Evolutionary conservation across 1,140 invertebrate species (phyloP).

Genomic region (Solen grandis): DNA sequence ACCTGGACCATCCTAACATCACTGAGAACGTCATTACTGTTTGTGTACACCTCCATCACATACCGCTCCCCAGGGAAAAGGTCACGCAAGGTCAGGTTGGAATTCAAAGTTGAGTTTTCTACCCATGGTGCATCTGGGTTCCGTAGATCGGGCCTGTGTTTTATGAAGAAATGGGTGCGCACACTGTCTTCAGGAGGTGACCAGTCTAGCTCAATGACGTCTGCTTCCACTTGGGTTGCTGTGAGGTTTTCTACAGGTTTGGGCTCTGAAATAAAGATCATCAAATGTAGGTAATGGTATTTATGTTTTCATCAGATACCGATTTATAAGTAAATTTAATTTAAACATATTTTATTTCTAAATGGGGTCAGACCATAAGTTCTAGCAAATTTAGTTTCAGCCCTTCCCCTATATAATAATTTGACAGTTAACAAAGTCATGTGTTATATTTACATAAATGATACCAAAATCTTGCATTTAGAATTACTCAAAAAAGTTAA

Average conservation of each 20-base stretch:
- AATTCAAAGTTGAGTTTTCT: conserved; percentile 38
- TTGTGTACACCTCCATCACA: conserved; percentile 47
- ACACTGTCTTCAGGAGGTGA: conserved; percentile 13
- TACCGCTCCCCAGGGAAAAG: conserved; percentile 49
- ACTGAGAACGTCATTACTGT: conserved; percentile 23
- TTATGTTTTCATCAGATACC: no score
- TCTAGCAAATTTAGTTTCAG: background rate
- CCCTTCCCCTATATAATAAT: background rate
- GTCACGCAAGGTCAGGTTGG: conserved; percentile 32
- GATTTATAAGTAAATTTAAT: no score
- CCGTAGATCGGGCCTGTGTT: conserved; percentile 36
- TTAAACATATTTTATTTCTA: no score
- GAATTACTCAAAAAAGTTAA: no score
- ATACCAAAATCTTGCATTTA: no score
- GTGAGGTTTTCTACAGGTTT: conserved; percentile 27
- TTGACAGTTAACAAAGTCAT: background rate
- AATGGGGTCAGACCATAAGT: background rate
- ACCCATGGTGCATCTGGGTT: conserved; percentile 32
- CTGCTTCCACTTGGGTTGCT: background rate
- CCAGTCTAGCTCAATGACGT: conserved; percentile 37
- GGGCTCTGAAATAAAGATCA: conserved; percentile 39
- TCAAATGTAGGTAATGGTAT: background rate
- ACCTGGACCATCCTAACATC: conserved; percentile 14
- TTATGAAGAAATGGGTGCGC: conserved; percentile 23
- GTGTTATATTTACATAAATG: background rate